A percentile compares a stretch with the other conserved stretches of the same genome.
Conservation (phyloP, 1,140 invertebrate genomes). For the Cataglyphis hispanica region DNA sequence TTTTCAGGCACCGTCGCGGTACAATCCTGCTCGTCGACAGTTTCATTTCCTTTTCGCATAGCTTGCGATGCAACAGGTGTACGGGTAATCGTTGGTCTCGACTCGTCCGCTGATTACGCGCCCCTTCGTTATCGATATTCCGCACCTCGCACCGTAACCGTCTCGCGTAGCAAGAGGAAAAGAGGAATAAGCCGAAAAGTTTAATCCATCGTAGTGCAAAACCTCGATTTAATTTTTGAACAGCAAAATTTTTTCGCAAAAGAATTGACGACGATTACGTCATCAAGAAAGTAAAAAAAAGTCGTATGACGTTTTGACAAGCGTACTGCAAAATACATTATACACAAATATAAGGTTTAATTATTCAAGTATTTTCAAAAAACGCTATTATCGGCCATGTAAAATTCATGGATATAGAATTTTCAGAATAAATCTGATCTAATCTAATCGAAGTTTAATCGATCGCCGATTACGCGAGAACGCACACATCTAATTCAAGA, state of each 20-base stretch:
- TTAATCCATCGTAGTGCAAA: slow-evolving; percentile 21
- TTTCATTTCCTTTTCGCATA: slow-evolving; percentile 67
- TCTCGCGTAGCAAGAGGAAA: slow-evolving; percentile 36
- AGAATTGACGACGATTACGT: background rate
- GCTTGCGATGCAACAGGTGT: slow-evolving; percentile 73
- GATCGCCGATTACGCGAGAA: slow-evolving; percentile 11
- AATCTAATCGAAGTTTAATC: background rate
- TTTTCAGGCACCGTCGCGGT: slow-evolving; percentile 58
- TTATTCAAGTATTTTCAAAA: background rate
- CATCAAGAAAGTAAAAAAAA: background rate
- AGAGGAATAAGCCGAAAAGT: slow-evolving; percentile 35
- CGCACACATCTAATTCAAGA: slow-evolving; percentile 61
- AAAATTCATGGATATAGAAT: background rate
- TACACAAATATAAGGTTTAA: background rate
- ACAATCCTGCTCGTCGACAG: slow-evolving; percentile 62
- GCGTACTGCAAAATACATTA: background rate
- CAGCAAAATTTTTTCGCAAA: background rate
- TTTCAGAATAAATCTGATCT: background rate
- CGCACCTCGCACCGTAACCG: slow-evolving; percentile 8
- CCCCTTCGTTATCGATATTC: slow-evolving; percentile 63
- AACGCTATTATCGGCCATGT: background rate
- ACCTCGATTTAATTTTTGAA: slow-evolving; percentile 21
- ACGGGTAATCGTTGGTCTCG: slow-evolving; percentile 48
- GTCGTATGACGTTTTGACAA: background rate
- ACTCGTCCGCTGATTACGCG: slow-evolving; percentile 61